Base-by-base conservation (phyloP, 1,140 invertebrate species). In the Cydia amplana region DNA sequence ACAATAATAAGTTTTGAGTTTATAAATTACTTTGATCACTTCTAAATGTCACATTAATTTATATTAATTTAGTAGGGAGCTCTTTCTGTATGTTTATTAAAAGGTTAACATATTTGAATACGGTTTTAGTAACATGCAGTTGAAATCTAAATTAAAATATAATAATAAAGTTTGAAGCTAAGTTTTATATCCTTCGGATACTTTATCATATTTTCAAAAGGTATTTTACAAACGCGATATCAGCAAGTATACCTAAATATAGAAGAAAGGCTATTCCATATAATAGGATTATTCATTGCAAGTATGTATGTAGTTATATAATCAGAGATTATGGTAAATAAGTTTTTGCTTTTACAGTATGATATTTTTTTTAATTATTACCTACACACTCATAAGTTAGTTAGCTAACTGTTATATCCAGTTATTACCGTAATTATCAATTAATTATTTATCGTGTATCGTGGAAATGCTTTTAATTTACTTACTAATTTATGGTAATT, bases 41-140 rank as follows among this genome's bases (percentile, higher is more conserved):
- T 25, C 65, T 70, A 70, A 70, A 70, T 70, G 65, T 70, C 32
- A 43, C 65, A 40, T 40, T 20, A 40, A 40, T 36, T 67, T 36
- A 36, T 65, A 65, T 65, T 36, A 65, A 65, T 67, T 67, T 67
- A 1, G 64, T 2, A 6, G 28, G 25, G 14, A 36, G 0, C 25
- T 67, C 28, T 67, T 36, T 64, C 5, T 32, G 7, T 64, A 4
- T 25, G 63, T 64, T 64, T 14, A 40, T 40, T 40, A 28, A 28
- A 28, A 64, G 63, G 43, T 46, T 46, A 46, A 46, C 43, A 46
- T 46, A 14, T 40, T 40, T 46, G 43, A 46, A 46, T 46, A 16
- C 14, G 3, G 12, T 46, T 46, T 46, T 46, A 46, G 43, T 16
- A 14, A 46, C 43, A 14, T 12, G 9, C 5, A 4, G 16, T 51